These are phyloP conservation scores for Okamejei kenojei DNA, from an alignment of 2,797 vertebrate genomes.

Conservation along the genomic window DNA sequence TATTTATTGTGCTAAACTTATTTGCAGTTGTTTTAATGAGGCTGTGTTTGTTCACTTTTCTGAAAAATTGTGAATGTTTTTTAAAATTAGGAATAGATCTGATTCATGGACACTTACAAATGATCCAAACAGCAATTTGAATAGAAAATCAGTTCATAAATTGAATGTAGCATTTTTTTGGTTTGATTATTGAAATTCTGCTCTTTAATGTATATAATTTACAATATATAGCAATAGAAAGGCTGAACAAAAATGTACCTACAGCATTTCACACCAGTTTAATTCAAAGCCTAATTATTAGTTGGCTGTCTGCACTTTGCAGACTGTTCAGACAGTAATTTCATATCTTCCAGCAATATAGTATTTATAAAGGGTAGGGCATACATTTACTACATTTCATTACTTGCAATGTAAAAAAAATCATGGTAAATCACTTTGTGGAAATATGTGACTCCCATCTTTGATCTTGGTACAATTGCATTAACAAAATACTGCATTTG, in stretches of 20 bases:
- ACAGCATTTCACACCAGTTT: constrained; percentile 2
- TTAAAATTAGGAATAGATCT: background rate
- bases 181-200: background rate
- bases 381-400: background rate
- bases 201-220: background rate
- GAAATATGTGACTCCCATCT: background rate
- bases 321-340: constrained; percentile 35
- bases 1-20: too few species aligned
- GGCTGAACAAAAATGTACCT: background rate
- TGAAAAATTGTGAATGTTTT: background rate
- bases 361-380: background rate
- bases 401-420: background rate
- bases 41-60: background rate
- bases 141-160: background rate
- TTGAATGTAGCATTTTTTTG: background rate
- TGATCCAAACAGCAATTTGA: background rate
- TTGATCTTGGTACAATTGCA: background rate
- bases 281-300: background rate
- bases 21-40: too few species aligned
- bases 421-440: background rate
- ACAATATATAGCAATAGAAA: background rate
- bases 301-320: constrained; percentile 14
- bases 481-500: background rate
- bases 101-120: background rate
- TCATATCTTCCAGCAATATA: constrained; percentile 17